phyloP scores from a whole-genome alignment of 2,888 invertebrate genomes.

The Anthoptus insignis region DNA sequence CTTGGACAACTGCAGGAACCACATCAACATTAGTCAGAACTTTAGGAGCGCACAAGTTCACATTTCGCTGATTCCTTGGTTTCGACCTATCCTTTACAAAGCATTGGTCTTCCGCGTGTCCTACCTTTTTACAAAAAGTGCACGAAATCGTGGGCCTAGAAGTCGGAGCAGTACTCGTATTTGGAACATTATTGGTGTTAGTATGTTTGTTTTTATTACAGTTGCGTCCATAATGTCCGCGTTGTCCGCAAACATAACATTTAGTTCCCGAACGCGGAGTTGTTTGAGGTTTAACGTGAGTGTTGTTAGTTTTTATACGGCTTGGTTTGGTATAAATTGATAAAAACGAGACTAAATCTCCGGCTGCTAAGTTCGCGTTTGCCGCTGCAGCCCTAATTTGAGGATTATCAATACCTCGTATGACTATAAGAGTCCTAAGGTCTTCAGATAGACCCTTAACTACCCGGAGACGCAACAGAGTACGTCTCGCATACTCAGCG shows the following conservation, averaged over 20 bases:
- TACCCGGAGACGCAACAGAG: neutral
- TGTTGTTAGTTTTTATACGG: too few relatives aligned
- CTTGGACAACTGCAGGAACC: neutral
- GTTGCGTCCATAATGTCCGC: neutral
- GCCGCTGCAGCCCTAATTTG: neutral
- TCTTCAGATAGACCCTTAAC: neutral
- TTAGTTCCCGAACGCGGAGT: neutral
- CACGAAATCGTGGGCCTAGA: neutral
- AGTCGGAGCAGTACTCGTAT: too few relatives aligned
- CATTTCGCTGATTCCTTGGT: too few relatives aligned
- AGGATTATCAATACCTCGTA: too few relatives aligned
- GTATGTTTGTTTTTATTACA: neutral
- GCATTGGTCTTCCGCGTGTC: too few relatives aligned
- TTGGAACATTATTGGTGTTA: too few relatives aligned
- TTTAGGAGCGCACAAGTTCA: neutral
- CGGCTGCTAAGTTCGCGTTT: neutral
- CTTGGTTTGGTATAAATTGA: neutral
- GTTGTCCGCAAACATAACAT: too few relatives aligned
- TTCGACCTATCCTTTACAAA: too few relatives aligned
- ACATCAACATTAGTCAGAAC: neutral
- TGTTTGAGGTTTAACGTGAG: neutral
- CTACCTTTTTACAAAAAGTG: neutral
- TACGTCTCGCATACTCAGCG: neutral
- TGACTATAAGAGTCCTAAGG: too few relatives aligned
- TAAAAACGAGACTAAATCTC: neutral